Evolutionary conservation across 2,113 vertebrate species (phyloP).

Genomic region (Motacilla tschutschensis): DNA sequence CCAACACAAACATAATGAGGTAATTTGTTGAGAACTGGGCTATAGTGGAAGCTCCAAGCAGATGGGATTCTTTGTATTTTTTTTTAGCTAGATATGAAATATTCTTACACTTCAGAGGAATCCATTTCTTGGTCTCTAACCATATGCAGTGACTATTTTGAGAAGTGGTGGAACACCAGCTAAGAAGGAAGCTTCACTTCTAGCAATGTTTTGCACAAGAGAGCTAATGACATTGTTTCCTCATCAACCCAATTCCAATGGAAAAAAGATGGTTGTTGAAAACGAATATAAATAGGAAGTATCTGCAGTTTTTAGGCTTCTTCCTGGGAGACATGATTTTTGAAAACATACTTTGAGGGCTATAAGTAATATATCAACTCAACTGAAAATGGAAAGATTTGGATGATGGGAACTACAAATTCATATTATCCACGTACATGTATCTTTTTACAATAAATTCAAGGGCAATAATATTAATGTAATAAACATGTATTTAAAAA

Average conservation of each 20-base stretch:
- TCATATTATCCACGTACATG: neutral
- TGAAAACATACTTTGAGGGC: neutral
- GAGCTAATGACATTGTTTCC: neutral
- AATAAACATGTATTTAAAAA: neutral
- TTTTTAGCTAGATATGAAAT: neutral
- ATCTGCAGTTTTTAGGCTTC: neutral
- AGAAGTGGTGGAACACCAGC: neutral
- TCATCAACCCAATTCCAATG: neutral
- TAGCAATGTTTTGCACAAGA: neutral
- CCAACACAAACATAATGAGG: constrained; percentile 5
- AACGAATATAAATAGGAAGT: neutral
- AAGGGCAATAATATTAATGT: neutral
- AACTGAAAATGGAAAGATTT: neutral
- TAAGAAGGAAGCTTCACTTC: neutral
- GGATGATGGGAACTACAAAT: neutral
- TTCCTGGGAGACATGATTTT: neutral
- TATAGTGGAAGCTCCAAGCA: neutral
- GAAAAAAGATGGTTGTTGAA: neutral
- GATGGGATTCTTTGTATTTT: neutral
- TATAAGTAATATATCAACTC: neutral
- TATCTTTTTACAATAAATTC: neutral
- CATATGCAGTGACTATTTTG: neutral
- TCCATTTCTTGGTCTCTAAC: neutral
- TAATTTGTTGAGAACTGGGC: neutral
- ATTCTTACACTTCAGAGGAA: neutral